phyloP scores from a whole-genome alignment of 2,888 invertebrate genomes.

The Clusia tigrina region DNA sequence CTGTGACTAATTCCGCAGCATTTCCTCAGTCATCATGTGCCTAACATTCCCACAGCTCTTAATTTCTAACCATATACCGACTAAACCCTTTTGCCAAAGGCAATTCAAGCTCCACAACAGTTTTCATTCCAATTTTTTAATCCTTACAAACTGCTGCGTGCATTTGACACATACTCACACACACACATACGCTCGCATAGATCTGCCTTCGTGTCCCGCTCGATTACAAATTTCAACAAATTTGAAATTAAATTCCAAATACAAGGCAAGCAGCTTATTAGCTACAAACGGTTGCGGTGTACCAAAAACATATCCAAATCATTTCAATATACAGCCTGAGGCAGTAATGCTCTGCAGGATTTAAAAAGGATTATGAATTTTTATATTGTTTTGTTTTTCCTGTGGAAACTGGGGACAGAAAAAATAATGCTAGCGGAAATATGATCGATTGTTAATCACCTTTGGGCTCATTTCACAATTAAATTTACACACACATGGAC shows the following conservation, averaged over 20 bases:
- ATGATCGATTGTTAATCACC: conserved; percentile 28
- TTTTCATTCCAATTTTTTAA: neutral
- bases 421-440: neutral
- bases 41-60: neutral
- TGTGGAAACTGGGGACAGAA: neutral
- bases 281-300: neutral
- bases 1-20: neutral
- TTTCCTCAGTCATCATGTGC: neutral
- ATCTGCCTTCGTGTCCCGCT: neutral
- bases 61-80: neutral
- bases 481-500: conserved; percentile 17
- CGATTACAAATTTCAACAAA: neutral
- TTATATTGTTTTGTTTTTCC: neutral
- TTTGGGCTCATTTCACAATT: conserved; percentile 47
- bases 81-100: neutral
- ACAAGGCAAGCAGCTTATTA: neutral
- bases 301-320: neutral
- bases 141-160: neutral
- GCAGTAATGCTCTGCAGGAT: neutral
- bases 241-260: neutral
- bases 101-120: conserved; percentile 1
- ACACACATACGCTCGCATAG: neutral
- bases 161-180: neutral
- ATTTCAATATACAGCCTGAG: neutral
- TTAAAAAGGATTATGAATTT: conserved; percentile 9